Evolutionary conservation across 2,888 invertebrate genomes (phyloP).

Genomic region (Germaria angustata): DNA sequence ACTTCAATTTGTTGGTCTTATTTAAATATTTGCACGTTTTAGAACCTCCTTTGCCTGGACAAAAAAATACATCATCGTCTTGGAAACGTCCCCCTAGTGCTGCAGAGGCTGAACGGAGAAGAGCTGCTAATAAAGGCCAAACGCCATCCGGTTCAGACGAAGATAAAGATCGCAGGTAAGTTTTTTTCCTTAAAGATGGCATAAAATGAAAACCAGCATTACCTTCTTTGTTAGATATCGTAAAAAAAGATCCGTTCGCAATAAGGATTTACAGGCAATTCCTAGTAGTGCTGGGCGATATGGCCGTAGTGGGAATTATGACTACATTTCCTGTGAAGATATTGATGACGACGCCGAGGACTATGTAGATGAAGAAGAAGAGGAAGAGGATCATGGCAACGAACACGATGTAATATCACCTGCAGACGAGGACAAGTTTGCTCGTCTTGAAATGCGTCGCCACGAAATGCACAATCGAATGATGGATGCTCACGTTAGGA

Average conservation of each 20-base stretch:
- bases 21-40: neutral
- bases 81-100: constrained; percentile 83
- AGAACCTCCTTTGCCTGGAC: constrained; percentile 71
- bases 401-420: constrained; percentile 71
- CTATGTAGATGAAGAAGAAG: constrained; percentile 74
- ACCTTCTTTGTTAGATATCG: constrained; percentile 74
- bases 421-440: constrained; percentile 79
- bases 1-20: neutral
- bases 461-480: constrained; percentile 80
- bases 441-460: constrained; percentile 78
- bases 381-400: constrained; percentile 65
- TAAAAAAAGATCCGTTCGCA: constrained; percentile 81
- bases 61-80: constrained; percentile 71
- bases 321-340: constrained; percentile 77
- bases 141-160: constrained; percentile 81
- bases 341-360: constrained; percentile 77
- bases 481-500: constrained; percentile 76
- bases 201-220: neutral
- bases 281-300: constrained; percentile 46
- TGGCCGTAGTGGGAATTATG: constrained; percentile 75
- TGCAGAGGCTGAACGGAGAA: constrained; percentile 81
- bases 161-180: constrained; percentile 82
- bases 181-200: neutral
- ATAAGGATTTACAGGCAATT: constrained; percentile 71
- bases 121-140: constrained; percentile 71